Percentiles rank a stretch among this genome's conserved stretches.
These are phyloP conservation scores for Catharus minimus DNA, from an alignment of 2,113 vertebrate species.

Conservation along the genomic window DNA sequence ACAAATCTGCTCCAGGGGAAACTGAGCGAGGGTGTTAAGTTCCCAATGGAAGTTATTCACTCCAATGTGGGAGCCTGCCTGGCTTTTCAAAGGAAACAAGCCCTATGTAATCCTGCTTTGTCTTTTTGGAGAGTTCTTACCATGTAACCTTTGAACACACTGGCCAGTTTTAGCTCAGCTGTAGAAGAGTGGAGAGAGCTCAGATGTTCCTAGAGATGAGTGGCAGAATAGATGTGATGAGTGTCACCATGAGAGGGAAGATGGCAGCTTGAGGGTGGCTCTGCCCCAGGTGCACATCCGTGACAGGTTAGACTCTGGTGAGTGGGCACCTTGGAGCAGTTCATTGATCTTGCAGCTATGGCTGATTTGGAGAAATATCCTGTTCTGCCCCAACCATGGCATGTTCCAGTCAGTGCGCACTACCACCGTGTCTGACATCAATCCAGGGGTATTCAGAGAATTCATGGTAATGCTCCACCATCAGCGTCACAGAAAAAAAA, in stretches of 20 bases:
- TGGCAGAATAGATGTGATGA: not conserved
- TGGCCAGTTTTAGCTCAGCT: not conserved
- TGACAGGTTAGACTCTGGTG: not conserved
- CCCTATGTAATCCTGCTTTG: not conserved
- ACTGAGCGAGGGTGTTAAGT: not conserved
- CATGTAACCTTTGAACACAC: not conserved
- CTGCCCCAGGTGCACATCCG: accelerated
- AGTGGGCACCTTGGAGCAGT: not conserved
- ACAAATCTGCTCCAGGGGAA: not conserved
- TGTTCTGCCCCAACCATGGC: not conserved
- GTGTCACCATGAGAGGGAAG: not conserved
- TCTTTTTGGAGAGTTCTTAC: constrained; percentile 11
- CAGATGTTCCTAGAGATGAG: not conserved
- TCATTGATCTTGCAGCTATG: not conserved
- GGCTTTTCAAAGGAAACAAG: not conserved
- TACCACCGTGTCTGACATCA: not conserved
- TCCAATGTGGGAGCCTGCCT: not conserved
- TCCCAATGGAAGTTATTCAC: not conserved
- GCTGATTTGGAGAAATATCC: not conserved
- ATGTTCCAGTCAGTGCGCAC: accelerated
- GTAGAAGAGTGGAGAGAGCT: not conserved
- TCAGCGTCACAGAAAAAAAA: not conserved
- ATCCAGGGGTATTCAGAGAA: not conserved
- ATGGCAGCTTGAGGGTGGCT: not conserved
- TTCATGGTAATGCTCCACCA: not conserved